These are phyloP conservation scores for Tragelaphus oryx DNA, from an alignment of 2,797 vertebrate genomes.

Conservation along the genomic window DNA sequence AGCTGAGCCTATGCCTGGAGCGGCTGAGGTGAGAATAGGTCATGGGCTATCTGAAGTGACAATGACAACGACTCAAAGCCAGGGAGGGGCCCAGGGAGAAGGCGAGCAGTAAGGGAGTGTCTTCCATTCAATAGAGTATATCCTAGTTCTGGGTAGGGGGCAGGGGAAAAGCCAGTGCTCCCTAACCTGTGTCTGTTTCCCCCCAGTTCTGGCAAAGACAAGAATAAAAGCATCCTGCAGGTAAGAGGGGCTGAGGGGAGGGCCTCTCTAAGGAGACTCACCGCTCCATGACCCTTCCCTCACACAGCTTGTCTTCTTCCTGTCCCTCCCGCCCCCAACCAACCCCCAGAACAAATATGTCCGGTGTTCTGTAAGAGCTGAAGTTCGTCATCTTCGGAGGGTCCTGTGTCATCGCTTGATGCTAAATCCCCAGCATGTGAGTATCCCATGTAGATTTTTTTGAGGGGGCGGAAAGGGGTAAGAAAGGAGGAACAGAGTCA, in stretches of 20 bases:
- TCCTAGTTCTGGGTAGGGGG: not conserved
- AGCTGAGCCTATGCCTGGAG: conserved; percentile 95
- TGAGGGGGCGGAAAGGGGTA: not conserved
- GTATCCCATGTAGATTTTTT: conserved; percentile 3
- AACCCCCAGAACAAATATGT: conserved; percentile 92
- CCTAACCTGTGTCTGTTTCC: conserved; percentile 56
- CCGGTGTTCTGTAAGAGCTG: conserved; percentile 93
- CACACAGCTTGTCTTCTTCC: not conserved
- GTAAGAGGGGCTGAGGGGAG: conserved; percentile 78
- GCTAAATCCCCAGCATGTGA: conserved; percentile 91
- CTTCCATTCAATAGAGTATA: not conserved
- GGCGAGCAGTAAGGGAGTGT: not conserved
- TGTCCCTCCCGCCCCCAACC: conserved; percentile 53
- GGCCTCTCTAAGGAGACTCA: not conserved
- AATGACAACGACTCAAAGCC: not conserved
- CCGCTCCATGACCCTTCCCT: not conserved
- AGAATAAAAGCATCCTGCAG: conserved; percentile 91
- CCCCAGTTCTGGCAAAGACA: conserved; percentile 92
- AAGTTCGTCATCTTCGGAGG: conserved; percentile 93
- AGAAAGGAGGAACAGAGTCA: not conserved
- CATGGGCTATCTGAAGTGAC: not conserved
- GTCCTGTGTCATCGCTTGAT: conserved; percentile 93
- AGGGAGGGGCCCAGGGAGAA: not conserved
- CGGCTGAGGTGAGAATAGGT: conserved; percentile 87
- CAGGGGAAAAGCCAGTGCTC: not conserved